phyloP scores from a whole-genome alignment of 2,888 invertebrate genomes.

The Baronia brevicornis region DNA sequence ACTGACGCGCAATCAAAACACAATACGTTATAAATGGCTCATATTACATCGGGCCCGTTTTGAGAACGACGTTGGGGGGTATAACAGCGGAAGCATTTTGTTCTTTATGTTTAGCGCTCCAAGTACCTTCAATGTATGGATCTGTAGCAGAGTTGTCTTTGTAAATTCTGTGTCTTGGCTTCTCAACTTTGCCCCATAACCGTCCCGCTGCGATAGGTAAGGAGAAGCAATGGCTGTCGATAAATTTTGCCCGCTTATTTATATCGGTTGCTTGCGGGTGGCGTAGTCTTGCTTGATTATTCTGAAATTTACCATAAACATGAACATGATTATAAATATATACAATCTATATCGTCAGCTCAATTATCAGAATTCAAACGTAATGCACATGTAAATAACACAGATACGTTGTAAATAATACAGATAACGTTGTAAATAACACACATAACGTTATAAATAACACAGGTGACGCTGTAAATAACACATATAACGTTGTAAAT shows the following conservation, averaged over 20 bases:
- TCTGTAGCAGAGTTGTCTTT: conserved; percentile 19
- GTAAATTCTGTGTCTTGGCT: conserved; percentile 33
- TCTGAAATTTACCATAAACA: conserved; percentile 24
- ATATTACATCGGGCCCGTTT: conserved; percentile 40
- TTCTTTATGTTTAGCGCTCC: conserved; percentile 16
- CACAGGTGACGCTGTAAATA: no score
- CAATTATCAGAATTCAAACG: no score
- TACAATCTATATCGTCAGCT: no score
- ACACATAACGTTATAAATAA: no score
- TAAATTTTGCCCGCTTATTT: conserved; percentile 44
- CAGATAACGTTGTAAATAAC: no score
- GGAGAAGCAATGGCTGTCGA: conserved; percentile 46
- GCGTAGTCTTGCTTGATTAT: conserved; percentile 29
- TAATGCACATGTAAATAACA: no score
- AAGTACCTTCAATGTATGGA: conserved; percentile 1
- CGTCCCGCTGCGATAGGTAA: conserved; percentile 56
- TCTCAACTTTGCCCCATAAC: conserved; percentile 52
- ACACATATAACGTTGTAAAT: no score
- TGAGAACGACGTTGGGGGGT: conserved; percentile 16
- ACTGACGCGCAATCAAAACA: conserved; percentile 68
- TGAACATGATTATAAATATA: conserved; percentile 2
- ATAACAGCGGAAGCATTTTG: conserved; percentile 12
- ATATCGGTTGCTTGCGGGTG: conserved; percentile 33
- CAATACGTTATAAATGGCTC: conserved; percentile 70
- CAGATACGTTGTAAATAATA: no score